Evolutionary conservation across 2,113 vertebrate genomes (phyloP).

Genomic region (Oxyura jamaicensis): DNA sequence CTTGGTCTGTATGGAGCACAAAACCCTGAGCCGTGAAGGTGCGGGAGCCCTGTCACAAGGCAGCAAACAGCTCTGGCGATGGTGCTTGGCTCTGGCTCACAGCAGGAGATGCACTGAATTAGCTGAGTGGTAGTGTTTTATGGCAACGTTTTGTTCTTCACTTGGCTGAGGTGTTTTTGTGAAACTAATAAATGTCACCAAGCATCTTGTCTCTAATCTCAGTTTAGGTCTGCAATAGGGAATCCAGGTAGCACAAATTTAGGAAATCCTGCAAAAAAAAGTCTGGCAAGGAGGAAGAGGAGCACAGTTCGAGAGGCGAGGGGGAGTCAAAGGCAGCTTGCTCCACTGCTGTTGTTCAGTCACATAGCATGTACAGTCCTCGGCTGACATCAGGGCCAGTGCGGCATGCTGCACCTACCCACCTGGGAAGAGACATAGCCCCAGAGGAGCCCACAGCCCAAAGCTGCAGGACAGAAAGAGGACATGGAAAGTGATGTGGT

Average conservation of each 20-base stretch:
- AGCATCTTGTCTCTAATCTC: neutral
- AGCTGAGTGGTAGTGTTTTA: neutral
- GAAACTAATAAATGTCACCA: neutral
- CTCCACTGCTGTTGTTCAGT: neutral
- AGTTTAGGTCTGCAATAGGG: neutral
- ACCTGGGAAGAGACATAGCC: neutral
- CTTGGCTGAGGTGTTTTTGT: neutral
- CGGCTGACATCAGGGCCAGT: fast-evolving
- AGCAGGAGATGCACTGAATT: neutral
- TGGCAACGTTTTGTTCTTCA: neutral
- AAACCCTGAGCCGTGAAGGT: neutral
- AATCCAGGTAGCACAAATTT: neutral
- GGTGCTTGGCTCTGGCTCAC: neutral
- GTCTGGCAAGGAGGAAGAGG: neutral
- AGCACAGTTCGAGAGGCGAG: neutral
- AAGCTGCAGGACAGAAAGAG: neutral
- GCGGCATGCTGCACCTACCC: fast-evolving
- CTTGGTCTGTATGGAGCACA: neutral
- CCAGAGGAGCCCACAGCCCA: neutral
- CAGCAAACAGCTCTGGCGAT: neutral
- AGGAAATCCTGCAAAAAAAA: neutral
- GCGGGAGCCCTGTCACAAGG: neutral
- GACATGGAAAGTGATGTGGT: fast-evolving
- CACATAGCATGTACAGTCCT: fast-evolving
- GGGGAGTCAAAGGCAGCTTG: neutral